A percentile compares a stretch with the other conserved stretches of the same genome.
These are phyloP conservation scores for Cryptocephalus primarius DNA, from an alignment of 2,888 invertebrate genomes.

Conservation along the genomic window DNA sequence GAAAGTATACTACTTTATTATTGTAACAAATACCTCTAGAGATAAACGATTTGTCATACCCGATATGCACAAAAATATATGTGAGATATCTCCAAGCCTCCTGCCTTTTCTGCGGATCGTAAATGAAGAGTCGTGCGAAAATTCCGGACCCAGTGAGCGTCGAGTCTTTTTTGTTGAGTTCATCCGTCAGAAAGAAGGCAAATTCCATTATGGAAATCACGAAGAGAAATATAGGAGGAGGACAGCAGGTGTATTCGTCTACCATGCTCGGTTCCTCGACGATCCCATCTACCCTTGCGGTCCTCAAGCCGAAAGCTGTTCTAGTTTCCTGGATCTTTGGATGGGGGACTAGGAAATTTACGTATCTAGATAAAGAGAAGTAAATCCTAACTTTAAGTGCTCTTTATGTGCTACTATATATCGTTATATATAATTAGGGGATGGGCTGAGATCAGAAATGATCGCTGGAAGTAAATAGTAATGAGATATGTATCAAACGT, in stretches of 20 bases:
- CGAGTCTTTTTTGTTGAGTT: conserved; percentile 15
- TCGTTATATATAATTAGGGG: too few relatives aligned
- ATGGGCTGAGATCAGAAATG: too few relatives aligned
- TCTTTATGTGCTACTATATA: too few relatives aligned
- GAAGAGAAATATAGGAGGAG: conserved; percentile 85
- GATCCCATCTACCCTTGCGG: too few relatives aligned
- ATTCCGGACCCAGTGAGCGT: conserved; percentile 17
- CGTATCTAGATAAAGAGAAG: too few relatives aligned
- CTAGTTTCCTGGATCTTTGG: too few relatives aligned
- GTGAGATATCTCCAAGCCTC: conserved; percentile 90
- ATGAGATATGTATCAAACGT: too few relatives aligned
- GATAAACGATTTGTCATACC: conserved; percentile 43
- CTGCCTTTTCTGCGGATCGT: conserved; percentile 72
- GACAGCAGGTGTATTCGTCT: conserved; percentile 45
- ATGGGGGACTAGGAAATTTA: too few relatives aligned
- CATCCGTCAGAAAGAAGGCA: conserved; percentile 44
- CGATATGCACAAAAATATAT: conserved; percentile 95
- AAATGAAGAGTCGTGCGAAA: conserved; percentile 59
- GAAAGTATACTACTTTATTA: neutral
- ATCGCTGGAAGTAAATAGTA: too few relatives aligned
- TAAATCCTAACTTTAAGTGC: too few relatives aligned
- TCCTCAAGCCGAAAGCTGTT: too few relatives aligned
- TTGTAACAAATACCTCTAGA: neutral
- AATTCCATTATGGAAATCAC: conserved; percentile 81
- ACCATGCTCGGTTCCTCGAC: too few relatives aligned